Conservation (phyloP, 2,888 invertebrate genomes). For the Pemphredon lugubris region DNA sequence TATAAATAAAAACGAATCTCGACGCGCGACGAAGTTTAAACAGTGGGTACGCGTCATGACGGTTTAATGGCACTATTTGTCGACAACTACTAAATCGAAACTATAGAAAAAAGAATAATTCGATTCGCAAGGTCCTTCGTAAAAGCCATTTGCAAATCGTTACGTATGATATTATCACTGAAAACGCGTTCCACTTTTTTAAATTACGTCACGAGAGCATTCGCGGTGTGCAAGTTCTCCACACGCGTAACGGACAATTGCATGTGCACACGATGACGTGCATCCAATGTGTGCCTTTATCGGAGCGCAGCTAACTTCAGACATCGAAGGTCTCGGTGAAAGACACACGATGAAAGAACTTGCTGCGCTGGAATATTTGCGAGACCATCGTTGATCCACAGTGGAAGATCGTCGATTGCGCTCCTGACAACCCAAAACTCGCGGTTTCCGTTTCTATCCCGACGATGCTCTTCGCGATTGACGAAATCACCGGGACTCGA, state of each 20-base stretch:
- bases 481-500: conserved; percentile 15
- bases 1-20: too few species aligned
- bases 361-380: not conserved
- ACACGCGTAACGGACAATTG: not conserved
- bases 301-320: conserved; percentile 33
- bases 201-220: conserved; percentile 11
- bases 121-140: too few species aligned
- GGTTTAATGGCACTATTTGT: too few species aligned
- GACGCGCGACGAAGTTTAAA: too few species aligned
- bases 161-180: too few species aligned
- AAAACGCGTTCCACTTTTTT: conserved; percentile 1
- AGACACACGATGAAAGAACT: conserved; percentile 18
- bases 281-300: not conserved
- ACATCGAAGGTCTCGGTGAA: conserved; percentile 5
- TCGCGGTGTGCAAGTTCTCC: not conserved
- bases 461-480: conserved; percentile 6
- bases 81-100: too few species aligned
- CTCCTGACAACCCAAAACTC: too few species aligned
- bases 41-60: too few species aligned
- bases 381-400: not conserved
- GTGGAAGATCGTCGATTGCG: too few species aligned
- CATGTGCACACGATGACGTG: conserved; percentile 8
- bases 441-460: not conserved
- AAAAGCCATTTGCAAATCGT: too few species aligned
- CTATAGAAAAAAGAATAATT: too few species aligned